A percentile compares a stretch with the other conserved stretches of the same genome.
phyloP scores from a whole-genome alignment of 2,113 vertebrate genomes.

The Ochotona princeps region DNA sequence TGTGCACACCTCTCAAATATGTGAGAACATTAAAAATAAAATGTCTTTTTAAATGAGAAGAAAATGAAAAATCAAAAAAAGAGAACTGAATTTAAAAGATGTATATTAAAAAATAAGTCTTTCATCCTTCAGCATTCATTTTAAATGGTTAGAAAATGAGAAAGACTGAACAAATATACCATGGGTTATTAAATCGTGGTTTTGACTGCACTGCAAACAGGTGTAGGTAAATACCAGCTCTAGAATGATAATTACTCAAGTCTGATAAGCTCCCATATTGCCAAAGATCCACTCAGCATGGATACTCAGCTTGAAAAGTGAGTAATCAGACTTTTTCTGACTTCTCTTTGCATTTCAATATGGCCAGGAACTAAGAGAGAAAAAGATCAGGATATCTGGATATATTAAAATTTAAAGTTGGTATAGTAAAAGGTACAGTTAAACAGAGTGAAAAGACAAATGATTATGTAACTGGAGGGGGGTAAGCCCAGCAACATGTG shows the following conservation, averaged over 20 bases:
- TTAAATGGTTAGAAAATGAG: constrained; percentile 75
- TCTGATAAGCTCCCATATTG: not conserved
- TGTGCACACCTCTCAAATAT: no score
- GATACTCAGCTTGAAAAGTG: not conserved
- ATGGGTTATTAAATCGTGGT: constrained; percentile 73
- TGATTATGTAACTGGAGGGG: not conserved
- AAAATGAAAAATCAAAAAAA: no score
- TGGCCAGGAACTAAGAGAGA: not conserved
- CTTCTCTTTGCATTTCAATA: not conserved
- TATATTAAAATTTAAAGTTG: not conserved
- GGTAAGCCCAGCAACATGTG: not conserved
- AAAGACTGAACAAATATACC: constrained; percentile 69
- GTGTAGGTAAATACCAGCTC: constrained; percentile 69
- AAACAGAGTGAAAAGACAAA: not conserved
- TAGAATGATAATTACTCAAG: constrained; percentile 55
- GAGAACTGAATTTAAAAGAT: not conserved
- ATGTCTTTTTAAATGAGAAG: not conserved
- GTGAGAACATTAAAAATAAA: no score
- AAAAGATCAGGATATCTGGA: not conserved
- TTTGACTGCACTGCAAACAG: constrained; percentile 43
- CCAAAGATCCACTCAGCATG: not conserved
- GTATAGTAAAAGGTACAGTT: not conserved
- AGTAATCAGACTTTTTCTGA: not conserved
- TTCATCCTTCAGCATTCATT: constrained; percentile 68
- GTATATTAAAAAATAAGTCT: constrained; percentile 59